phyloP scores from a whole-genome alignment of 2,113 vertebrate genomes.

The Menidia beryllina region DNA sequence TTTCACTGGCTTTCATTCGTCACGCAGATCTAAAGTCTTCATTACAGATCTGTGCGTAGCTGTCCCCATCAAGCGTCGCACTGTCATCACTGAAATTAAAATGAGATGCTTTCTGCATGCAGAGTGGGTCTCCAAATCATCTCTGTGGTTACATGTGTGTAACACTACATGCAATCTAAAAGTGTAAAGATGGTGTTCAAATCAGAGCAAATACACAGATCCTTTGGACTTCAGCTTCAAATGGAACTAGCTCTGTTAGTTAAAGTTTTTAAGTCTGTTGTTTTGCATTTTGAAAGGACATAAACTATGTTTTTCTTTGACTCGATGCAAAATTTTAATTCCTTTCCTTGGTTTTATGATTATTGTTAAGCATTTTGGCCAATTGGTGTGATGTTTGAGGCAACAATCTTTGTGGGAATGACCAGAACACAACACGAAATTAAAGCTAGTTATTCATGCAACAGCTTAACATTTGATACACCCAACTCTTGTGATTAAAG shows the following conservation, averaged over 20 bases:
- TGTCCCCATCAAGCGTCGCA: constrained; percentile 72
- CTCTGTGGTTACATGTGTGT: constrained; percentile 61
- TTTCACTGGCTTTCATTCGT: constrained; percentile 74
- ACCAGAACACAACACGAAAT: constrained; percentile 10
- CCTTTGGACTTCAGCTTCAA: too few relatives aligned
- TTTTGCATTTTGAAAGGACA: too few relatives aligned
- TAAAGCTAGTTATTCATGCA: constrained; percentile 41
- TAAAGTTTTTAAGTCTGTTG: too few relatives aligned
- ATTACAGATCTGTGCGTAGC: constrained; percentile 82
- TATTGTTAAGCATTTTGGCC: background rate
- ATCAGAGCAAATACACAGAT: constrained; percentile 1
- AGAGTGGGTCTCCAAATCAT: constrained; percentile 54
- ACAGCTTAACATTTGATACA: constrained; percentile 26
- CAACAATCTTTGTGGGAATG: constrained; percentile 3
- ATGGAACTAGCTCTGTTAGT: background rate
- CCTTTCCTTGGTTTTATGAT: background rate
- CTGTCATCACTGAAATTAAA: constrained; percentile 81
- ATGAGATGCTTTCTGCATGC: constrained; percentile 80
- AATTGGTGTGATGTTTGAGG: background rate
- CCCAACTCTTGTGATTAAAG: constrained; percentile 12
- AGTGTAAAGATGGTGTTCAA: constrained; percentile 23
- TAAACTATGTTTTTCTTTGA: background rate
- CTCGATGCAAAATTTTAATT: background rate
- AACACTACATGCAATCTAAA: constrained; percentile 33
- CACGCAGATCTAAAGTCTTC: constrained; percentile 77